phyloP scores from a whole-genome alignment of 2,113 vertebrate species.

The Lipophrys pholis region DNA sequence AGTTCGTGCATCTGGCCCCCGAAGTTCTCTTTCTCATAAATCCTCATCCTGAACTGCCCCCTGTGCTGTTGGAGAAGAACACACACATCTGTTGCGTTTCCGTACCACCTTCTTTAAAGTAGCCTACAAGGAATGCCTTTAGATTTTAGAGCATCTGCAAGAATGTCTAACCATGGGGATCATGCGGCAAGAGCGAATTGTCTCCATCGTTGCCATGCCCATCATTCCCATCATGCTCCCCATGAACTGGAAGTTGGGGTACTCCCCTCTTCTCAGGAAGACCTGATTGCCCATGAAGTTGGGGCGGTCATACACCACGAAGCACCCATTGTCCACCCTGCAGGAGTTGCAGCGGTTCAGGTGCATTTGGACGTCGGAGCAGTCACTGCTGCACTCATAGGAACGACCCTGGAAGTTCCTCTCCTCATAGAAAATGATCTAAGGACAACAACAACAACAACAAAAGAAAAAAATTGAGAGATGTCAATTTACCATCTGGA shows the following conservation, averaged over 20 bases:
- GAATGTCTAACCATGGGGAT: constrained; percentile 69
- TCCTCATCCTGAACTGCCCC: constrained; percentile 77
- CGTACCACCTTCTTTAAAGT: no score
- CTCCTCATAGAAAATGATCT: constrained; percentile 81
- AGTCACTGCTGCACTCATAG: constrained; percentile 74
- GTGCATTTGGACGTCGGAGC: constrained; percentile 70
- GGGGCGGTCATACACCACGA: constrained; percentile 69
- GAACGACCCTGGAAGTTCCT: constrained; percentile 78
- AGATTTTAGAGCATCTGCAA: not conserved
- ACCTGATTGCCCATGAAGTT: constrained; percentile 75
- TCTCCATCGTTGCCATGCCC: constrained; percentile 61
- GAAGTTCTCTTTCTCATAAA: constrained; percentile 82
- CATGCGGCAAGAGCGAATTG: constrained; percentile 72
- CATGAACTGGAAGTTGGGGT: constrained; percentile 65
- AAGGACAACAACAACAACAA: constrained; percentile 2
- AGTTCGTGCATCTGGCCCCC: constrained; percentile 78
- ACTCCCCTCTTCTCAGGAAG: constrained; percentile 75
- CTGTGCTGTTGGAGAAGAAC: constrained; percentile 61
- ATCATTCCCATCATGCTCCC: constrained; percentile 56
- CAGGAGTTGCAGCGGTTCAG: constrained; percentile 76
- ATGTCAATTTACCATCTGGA: no score
- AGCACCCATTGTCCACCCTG: constrained; percentile 74
- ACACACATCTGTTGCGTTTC: no score
- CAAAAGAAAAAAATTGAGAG: no score
- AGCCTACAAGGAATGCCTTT: no score